Evolutionary conservation across 2,113 vertebrate species (phyloP), one percentile per base, ranked within the genome.

Genomic region (Perccottus glenii): DNA sequence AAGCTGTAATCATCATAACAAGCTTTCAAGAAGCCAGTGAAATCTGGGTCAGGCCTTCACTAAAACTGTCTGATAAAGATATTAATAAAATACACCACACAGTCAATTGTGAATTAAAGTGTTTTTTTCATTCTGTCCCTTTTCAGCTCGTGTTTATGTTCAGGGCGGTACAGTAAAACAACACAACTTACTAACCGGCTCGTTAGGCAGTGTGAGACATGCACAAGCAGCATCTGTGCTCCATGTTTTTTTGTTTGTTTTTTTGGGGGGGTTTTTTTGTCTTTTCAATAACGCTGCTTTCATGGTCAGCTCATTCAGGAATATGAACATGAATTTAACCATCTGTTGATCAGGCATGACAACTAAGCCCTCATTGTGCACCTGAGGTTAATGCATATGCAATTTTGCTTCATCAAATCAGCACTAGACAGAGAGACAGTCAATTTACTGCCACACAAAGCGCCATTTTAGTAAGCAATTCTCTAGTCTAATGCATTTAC

Each of bases 1-100:
- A 86, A 85, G 72, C 67, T 82, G 70, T 77, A 85, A 89, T 86
- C 66, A 87, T 80, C 71, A 80, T 75, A 78, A 80, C 74, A 80
- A 77, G 82, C 74, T 84, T 83, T 77, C 35, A 68, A 78, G 81
- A 73, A 71, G 66, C 55, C 74, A 59, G 66, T 46, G 70, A 59
- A 80, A 85, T 73, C 62, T 79, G 61, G 85, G 75, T 77, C 80
- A 75, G 73, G 47, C 9, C n/a, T 82, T 78, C 59, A 12, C 56
- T 69, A 50, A 80, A 82, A 79, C 15, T 40, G 61, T 33, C 69
- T 71, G 67, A 79, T 70, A 43, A 55, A 69, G 67, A 60, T 38
- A 75, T 72, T 65, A 70, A 27, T 27, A 76, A 74, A 19, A 52
- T 27, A 73, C 32, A 58, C 11, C 43, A 57, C 35, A 70, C 5